Evolutionary conservation across 35 echinoderm and acorn worm species (phyloP).

Genomic region (Lytechinus variegatus): DNA sequence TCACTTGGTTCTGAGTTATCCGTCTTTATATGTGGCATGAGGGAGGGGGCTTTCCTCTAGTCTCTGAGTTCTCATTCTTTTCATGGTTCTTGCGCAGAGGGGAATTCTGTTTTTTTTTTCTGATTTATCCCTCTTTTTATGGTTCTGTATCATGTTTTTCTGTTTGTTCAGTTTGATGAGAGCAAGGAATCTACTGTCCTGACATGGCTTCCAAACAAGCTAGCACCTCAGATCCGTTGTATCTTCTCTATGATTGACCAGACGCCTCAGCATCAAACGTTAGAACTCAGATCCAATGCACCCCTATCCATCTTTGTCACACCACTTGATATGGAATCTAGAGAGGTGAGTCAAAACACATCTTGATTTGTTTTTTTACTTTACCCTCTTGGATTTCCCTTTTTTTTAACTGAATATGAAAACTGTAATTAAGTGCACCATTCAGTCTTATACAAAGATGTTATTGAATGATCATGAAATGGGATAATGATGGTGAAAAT

Average conservation of each 20-base stretch:
- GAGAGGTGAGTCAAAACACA: slow-evolving; percentile 48
- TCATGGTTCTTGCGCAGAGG: too few species aligned
- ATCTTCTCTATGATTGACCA: slow-evolving; percentile 80
- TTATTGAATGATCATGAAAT: too few species aligned
- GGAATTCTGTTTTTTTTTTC: too few species aligned
- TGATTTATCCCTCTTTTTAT: background rate
- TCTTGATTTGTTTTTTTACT: background rate
- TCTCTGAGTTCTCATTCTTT: too few species aligned
- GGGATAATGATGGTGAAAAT: background rate
- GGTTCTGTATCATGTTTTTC: background rate
- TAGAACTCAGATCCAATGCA: slow-evolving; percentile 35
- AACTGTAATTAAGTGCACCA: too few species aligned
- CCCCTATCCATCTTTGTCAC: slow-evolving; percentile 72
- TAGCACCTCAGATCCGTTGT: slow-evolving; percentile 68
- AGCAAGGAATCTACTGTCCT: slow-evolving; percentile 65
- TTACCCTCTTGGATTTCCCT: too few species aligned
- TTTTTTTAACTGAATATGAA: too few species aligned
- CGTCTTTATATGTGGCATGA: too few species aligned
- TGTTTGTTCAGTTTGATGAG: slow-evolving; percentile 70
- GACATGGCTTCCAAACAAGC: slow-evolving; percentile 72
- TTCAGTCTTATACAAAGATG: too few species aligned
- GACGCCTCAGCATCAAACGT: slow-evolving; percentile 69
- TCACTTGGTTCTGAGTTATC: too few species aligned
- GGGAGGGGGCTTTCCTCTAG: too few species aligned
- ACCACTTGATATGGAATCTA: slow-evolving; percentile 74